Percentiles rank a stretch among this genome's conserved stretches.
These are phyloP conservation scores for Athalia cordata DNA, from an alignment of 2,888 invertebrate genomes.

Conservation along the genomic window DNA sequence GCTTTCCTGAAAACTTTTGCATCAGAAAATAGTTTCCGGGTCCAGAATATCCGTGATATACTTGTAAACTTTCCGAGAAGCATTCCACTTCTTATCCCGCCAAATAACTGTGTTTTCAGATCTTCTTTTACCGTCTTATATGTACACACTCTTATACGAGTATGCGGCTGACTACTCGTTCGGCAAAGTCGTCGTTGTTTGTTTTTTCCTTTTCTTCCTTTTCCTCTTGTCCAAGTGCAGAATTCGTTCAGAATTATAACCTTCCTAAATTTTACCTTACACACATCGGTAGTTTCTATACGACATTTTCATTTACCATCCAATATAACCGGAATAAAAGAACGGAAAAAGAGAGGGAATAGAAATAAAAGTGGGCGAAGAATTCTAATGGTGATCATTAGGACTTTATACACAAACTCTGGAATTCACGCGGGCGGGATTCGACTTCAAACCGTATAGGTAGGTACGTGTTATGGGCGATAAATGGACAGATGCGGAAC, in stretches of 20 bases:
- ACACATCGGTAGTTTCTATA: not conserved
- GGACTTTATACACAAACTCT: no score
- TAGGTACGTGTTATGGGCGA: no score
- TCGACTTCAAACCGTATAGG: no score
- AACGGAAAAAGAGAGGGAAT: no score
- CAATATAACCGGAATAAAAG: not conserved
- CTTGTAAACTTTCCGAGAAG: slow-evolving; percentile 58
- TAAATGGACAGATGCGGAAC: no score
- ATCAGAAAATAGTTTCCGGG: slow-evolving; percentile 63
- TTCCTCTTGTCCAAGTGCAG: not conserved
- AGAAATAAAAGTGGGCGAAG: not conserved
- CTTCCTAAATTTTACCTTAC: slow-evolving; percentile 5
- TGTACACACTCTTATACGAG: not conserved
- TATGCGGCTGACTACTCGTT: no score
- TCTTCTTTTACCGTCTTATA: not conserved
- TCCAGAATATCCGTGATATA: slow-evolving; percentile 62
- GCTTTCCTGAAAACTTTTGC: slow-evolving; percentile 61
- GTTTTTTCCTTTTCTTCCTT: not conserved
- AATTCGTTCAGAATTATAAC: slow-evolving; percentile 1
- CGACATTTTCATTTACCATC: not conserved
- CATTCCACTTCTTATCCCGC: slow-evolving; percentile 9
- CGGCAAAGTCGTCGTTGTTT: no score
- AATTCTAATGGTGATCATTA: not conserved
- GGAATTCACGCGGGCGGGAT: not conserved
- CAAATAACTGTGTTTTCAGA: not conserved